Evolutionary conservation across 2,113 vertebrate species (phyloP).

Genomic region (Centropus unirufus): DNA sequence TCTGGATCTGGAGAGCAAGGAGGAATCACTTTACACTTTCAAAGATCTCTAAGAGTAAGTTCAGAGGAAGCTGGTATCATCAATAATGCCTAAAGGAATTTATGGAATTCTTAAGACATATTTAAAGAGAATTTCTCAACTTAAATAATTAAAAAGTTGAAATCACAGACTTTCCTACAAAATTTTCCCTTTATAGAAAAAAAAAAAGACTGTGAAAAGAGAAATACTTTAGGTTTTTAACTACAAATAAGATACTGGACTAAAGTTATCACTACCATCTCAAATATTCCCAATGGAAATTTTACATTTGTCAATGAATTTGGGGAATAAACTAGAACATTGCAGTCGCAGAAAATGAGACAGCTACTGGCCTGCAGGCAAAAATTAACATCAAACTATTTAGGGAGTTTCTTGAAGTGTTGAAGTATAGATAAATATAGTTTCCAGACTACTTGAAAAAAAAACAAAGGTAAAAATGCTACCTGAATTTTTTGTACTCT

Average conservation of each 20-base stretch:
- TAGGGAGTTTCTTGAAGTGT: not conserved
- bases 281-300: rapidly evolving
- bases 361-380: not conserved
- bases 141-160: not conserved
- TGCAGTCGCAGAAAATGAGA: not conserved
- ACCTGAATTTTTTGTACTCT: not conserved
- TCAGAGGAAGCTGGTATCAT: not conserved
- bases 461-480: not conserved
- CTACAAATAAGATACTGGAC: not conserved
- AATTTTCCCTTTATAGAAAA: not conserved
- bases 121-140: not conserved
- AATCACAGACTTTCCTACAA: not conserved
- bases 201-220: not conserved
- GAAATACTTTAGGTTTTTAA: not conserved
- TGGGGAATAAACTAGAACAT: not conserved
- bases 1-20: not conserved
- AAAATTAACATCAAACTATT: not conserved
- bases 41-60: not conserved
- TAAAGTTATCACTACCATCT: not conserved
- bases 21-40: not conserved
- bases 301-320: not conserved
- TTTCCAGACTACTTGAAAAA: not conserved
- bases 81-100: not conserved
- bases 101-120: not conserved
- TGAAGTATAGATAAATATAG: not conserved